A percentile compares a stretch with the other conserved stretches of the same genome.
phyloP scores from a whole-genome alignment of 2,888 invertebrate genomes.

The Pedicia rivosa region DNA sequence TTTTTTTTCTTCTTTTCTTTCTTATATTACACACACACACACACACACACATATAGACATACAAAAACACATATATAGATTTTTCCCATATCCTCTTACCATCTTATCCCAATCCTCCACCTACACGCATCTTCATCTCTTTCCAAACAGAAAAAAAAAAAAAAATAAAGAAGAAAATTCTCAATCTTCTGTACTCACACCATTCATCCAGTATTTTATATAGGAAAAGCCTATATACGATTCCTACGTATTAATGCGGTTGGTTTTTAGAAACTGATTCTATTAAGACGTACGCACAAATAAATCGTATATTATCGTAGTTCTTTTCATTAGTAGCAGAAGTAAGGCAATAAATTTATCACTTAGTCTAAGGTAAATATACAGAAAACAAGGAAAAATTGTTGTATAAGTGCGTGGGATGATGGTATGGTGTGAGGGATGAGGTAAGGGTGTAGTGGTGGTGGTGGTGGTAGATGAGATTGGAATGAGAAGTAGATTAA shows the following conservation, averaged over 20 bases:
- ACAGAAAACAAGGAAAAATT: slow-evolving; percentile 1
- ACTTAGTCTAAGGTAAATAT: slow-evolving; percentile 6
- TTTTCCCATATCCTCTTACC: background rate
- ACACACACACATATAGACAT: no score
- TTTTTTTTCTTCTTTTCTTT: no score
- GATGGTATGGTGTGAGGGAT: no score
- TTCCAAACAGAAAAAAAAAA: no score
- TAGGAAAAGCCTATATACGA: background rate
- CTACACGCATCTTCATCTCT: background rate
- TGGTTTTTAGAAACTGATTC: slow-evolving; percentile 5
- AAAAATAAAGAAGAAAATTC: no score
- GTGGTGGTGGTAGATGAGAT: no score
- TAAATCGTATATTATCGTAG: slow-evolving; percentile 6
- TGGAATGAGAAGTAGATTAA: no score
- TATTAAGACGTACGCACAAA: slow-evolving; percentile 5
- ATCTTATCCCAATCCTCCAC: slow-evolving; percentile 2
- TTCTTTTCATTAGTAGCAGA: slow-evolving; percentile 6
- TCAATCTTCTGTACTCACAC: no score
- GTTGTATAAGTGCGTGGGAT: slow-evolving; percentile 1
- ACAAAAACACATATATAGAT: no score
- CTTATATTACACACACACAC: no score
- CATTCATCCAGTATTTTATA: background rate
- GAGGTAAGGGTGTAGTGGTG: no score
- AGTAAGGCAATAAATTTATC: slow-evolving; percentile 6
- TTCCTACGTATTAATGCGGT: background rate